Evolutionary conservation across 2,797 vertebrate genomes (phyloP).

Genomic region (Pseudochaenichthys georgianus): DNA sequence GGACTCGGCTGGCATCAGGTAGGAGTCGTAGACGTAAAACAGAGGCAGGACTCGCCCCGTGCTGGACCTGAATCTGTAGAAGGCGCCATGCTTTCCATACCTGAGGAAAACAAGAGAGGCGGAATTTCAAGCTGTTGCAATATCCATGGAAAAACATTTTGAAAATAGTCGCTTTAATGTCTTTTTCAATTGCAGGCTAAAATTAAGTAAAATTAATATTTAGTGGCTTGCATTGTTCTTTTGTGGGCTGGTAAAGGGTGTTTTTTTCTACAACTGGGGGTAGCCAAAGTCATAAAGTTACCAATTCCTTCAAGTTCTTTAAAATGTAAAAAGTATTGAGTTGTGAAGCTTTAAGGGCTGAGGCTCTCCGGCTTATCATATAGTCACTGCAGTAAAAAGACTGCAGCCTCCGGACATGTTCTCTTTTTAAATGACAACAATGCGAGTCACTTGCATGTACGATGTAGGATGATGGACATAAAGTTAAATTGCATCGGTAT

Average conservation of each 20-base stretch:
- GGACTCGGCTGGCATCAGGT: conserved; percentile 87
- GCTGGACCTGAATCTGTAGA: conserved; percentile 89
- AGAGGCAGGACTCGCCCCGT: conserved; percentile 88
- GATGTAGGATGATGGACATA: neutral
- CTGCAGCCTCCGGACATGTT: neutral
- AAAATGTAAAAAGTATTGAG: too few species aligned
- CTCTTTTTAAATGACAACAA: too few species aligned
- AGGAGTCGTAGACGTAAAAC: conserved; percentile 93
- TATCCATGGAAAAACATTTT: neutral
- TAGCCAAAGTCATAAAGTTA: neutral
- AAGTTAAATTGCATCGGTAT: neutral
- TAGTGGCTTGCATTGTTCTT: neutral
- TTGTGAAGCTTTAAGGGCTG: too few species aligned
- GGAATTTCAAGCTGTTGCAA: neutral
- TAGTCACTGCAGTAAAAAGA: neutral
- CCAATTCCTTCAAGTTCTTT: neutral
- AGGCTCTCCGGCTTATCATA: neutral
- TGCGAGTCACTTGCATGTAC: too few species aligned
- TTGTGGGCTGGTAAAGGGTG: neutral
- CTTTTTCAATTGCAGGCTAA: too few species aligned
- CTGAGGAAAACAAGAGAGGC: conserved; percentile 63
- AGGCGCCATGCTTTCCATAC: conserved; percentile 89
- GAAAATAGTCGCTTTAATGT: too few species aligned
- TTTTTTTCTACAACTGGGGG: neutral
- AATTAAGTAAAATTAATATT: too few species aligned